These are phyloP conservation scores for Pachycephala philippinensis DNA, from an alignment of 2,113 vertebrate genomes.

Conservation along the genomic window DNA sequence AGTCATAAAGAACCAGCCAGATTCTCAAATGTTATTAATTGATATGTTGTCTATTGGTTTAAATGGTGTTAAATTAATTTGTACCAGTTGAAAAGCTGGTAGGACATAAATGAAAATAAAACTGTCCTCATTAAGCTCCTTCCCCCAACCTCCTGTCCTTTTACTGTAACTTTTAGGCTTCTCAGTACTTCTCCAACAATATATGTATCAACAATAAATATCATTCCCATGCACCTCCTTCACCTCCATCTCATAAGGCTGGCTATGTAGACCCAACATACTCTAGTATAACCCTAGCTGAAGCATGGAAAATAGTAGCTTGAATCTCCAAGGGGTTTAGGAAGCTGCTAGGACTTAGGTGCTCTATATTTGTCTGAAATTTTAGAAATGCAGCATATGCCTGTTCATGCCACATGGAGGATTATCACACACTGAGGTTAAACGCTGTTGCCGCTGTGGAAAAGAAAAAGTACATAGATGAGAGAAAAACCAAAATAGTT, in stretches of 20 bases:
- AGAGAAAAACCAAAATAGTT: neutral
- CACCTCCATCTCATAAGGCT: neutral
- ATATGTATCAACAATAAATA: conserved; percentile 5
- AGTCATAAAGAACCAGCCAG: neutral
- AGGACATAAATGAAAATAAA: neutral
- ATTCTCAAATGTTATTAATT: neutral
- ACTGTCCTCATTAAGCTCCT: neutral
- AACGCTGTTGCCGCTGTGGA: neutral
- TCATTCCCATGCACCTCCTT: neutral
- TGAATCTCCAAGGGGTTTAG: conserved; percentile 34
- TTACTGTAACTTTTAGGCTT: conserved; percentile 46
- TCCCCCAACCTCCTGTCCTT: conserved; percentile 7
- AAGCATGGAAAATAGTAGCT: conserved; percentile 56
- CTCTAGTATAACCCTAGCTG: conserved; percentile 39
- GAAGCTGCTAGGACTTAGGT: conserved; percentile 57
- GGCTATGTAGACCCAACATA: conserved; percentile 23
- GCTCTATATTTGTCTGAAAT: conserved; percentile 26
- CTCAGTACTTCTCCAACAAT: conserved; percentile 27
- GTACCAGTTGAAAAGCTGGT: conserved; percentile 4
- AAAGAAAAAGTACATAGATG: neutral
- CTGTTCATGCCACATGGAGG: neutral
- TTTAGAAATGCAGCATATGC: conserved; percentile 25
- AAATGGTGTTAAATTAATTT: neutral
- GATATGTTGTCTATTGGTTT: neutral
- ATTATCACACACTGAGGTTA: conserved; percentile 7